Percentiles rank a stretch among this genome's conserved stretches.
phyloP scores from a whole-genome alignment of 2,888 invertebrate genomes.

The Lutraria lutraria region DNA sequence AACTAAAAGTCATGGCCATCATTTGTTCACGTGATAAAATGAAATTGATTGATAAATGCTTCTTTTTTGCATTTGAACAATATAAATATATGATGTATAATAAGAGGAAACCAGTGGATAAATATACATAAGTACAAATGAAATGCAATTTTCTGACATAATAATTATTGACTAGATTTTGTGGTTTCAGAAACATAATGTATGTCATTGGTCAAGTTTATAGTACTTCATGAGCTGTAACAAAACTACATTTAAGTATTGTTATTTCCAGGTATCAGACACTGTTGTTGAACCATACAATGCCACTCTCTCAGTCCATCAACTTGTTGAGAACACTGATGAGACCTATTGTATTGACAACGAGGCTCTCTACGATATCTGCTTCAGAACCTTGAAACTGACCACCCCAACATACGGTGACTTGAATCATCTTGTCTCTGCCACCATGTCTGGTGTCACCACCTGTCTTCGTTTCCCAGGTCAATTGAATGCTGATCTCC shows the following conservation, averaged over 20 bases:
- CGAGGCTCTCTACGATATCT: slow-evolving; percentile 95
- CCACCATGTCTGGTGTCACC: slow-evolving; percentile 89
- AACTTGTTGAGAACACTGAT: slow-evolving; percentile 94
- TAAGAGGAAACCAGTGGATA: too few relatives aligned
- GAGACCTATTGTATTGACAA: slow-evolving; percentile 96
- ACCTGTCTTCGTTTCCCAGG: slow-evolving; percentile 90
- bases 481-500: slow-evolving; percentile 95
- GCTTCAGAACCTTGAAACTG: slow-evolving; percentile 94
- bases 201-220: too few relatives aligned
- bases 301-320: slow-evolving; percentile 91
- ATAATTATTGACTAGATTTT: too few relatives aligned
- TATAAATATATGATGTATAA: too few relatives aligned
- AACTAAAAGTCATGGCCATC: not conserved
- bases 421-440: slow-evolving; percentile 92
- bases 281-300: slow-evolving; percentile 92
- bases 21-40: not conserved
- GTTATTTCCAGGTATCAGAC: slow-evolving; percentile 90
- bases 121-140: too few relatives aligned
- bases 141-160: too few relatives aligned
- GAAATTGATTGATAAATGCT: too few relatives aligned
- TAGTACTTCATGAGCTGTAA: too few relatives aligned
- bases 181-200: too few relatives aligned
- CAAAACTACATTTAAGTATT: not conserved
- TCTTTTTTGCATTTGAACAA: too few relatives aligned
- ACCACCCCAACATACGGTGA: slow-evolving; percentile 95